A percentile compares a stretch with the other conserved stretches of the same genome.
These are phyloP conservation scores for Conchocele bisecta DNA, from an alignment of 2,888 invertebrate genomes.

Conservation along the genomic window DNA sequence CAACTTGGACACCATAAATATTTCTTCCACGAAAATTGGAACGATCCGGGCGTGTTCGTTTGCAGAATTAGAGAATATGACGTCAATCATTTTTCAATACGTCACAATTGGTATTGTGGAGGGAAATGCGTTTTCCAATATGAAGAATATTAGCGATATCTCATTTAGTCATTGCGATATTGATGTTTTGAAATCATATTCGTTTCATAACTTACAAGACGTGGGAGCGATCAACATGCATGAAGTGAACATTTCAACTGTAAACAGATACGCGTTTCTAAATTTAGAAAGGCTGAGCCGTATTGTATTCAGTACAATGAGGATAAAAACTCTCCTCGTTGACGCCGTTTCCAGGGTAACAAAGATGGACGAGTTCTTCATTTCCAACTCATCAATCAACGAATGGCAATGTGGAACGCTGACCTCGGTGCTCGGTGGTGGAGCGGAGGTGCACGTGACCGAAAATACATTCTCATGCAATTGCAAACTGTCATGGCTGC, in stretches of 20 bases:
- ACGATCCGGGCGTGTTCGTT: slow-evolving; percentile 47
- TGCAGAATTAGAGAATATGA: slow-evolving; percentile 37
- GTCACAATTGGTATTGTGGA: slow-evolving; percentile 25
- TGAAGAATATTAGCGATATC: slow-evolving; percentile 27
- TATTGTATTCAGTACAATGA: slow-evolving; percentile 7
- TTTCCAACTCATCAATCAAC: slow-evolving; percentile 15
- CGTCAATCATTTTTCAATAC: slow-evolving; percentile 24
- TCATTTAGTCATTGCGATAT: slow-evolving; percentile 17
- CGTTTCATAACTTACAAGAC: slow-evolving; percentile 36
- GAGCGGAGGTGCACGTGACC: slow-evolving; percentile 4
- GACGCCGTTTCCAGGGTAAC: slow-evolving; percentile 29
- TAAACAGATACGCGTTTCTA: slow-evolving; percentile 33
- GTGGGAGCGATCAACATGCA: slow-evolving; percentile 12
- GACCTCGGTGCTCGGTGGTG: not conserved
- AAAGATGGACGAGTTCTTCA: not conserved
- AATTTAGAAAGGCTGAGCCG: slow-evolving; percentile 22
- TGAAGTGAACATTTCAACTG: slow-evolving; percentile 15
- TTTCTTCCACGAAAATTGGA: slow-evolving; percentile 8
- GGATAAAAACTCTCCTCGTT: slow-evolving; percentile 21
- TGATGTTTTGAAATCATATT: slow-evolving; percentile 29
- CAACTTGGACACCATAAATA: slow-evolving; percentile 16
- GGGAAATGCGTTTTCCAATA: slow-evolving; percentile 50
- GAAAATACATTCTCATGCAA: slow-evolving; percentile 27
- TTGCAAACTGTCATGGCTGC: slow-evolving; percentile 40
- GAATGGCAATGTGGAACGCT: slow-evolving; percentile 52